Evolutionary conservation across 2,797 vertebrate genomes (phyloP).

Genomic region (Leptatherina wallacei): DNA sequence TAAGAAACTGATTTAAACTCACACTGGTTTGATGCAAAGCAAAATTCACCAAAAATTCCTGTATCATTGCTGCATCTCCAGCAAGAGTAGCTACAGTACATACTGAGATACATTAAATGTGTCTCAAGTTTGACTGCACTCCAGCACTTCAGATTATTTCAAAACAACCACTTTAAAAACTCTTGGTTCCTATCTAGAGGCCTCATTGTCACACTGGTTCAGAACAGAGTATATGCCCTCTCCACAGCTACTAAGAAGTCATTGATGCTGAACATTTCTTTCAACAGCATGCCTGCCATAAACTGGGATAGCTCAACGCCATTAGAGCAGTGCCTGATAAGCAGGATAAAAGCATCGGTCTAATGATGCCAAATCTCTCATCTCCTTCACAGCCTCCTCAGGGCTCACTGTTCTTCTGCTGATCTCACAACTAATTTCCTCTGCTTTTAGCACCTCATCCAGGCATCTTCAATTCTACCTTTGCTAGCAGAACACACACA

Average conservation of each 20-base stretch:
- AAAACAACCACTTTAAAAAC: conserved; percentile 28
- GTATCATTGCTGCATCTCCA: conserved; percentile 7
- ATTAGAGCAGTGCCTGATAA: conserved; percentile 50
- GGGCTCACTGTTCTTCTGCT: conserved; percentile 55
- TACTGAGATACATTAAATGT: conserved; percentile 11
- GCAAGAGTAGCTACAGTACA: not conserved
- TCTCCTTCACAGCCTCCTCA: conserved; percentile 48
- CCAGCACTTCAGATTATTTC: conserved; percentile 7
- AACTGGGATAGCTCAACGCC: conserved; percentile 38
- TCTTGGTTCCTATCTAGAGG: conserved; percentile 32
- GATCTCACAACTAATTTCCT: conserved; percentile 70
- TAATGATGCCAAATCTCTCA: conserved; percentile 61
- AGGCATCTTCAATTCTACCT: conserved; percentile 30
- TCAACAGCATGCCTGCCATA: conserved; percentile 50
- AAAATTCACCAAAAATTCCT: not conserved
- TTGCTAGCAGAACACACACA: conserved; percentile 26
- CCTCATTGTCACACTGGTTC: conserved; percentile 41
- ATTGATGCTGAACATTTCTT: conserved; percentile 44
- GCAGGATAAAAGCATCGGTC: conserved; percentile 54
- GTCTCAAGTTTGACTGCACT: conserved; percentile 5
- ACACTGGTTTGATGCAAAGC: conserved; percentile 10
- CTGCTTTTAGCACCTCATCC: conserved; percentile 60
- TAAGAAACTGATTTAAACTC: conserved; percentile 5
- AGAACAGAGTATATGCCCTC: conserved; percentile 33
- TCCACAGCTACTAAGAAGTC: conserved; percentile 43